Conservation (phyloP, 2,888 invertebrate genomes). For the Athrips mouffetella region DNA sequence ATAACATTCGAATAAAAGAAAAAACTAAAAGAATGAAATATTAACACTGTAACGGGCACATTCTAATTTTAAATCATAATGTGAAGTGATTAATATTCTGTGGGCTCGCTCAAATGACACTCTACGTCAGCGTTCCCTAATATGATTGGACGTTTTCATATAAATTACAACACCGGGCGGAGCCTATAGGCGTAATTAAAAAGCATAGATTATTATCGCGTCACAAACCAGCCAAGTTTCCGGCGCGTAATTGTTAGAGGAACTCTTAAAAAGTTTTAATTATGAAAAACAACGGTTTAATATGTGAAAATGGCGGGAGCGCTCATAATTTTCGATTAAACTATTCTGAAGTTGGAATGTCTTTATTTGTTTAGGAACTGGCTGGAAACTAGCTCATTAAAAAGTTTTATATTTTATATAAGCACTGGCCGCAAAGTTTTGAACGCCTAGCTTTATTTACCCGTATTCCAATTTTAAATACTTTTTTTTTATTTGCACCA, state of each 20-base stretch:
- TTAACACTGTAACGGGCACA: conserved; percentile 35
- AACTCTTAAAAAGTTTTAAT: conserved; percentile 45
- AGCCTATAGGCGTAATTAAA: conserved; percentile 66
- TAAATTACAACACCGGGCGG: conserved; percentile 64
- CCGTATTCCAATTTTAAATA: not conserved
- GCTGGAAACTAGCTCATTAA: not conserved
- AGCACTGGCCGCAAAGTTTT: not conserved
- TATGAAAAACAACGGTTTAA: conserved; percentile 33
- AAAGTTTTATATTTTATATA: not conserved
- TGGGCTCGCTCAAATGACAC: conserved; percentile 49
- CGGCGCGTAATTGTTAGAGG: conserved; percentile 57
- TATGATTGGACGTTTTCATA: conserved; percentile 73
- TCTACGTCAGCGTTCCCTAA: conserved; percentile 63
- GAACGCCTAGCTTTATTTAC: not conserved
- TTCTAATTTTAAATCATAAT: conserved; percentile 44
- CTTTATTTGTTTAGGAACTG: not conserved
- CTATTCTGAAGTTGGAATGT: not conserved
- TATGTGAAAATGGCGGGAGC: conserved; percentile 26
- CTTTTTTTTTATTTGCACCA: no score
- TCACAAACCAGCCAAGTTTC: conserved; percentile 61
- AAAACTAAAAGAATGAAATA: conserved; percentile 33
- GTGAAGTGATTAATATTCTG: conserved; percentile 62
- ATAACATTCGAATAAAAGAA: conserved; percentile 29
- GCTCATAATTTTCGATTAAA: not conserved
- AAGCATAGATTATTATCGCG: conserved; percentile 64